Base-by-base conservation (phyloP, 2,113 vertebrate genomes). In the Pluvianellus socialis region DNA sequence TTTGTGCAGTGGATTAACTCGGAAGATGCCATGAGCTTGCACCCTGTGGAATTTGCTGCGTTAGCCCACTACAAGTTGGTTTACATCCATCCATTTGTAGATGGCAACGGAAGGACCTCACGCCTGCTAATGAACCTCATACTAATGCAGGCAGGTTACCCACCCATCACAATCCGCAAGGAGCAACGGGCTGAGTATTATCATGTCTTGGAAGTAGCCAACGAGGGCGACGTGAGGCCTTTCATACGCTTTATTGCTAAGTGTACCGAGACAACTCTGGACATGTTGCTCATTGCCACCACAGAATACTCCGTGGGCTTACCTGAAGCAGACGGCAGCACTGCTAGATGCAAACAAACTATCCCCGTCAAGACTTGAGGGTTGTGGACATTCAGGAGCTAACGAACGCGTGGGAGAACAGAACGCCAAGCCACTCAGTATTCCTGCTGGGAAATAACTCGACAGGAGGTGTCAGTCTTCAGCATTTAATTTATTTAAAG, bases 171-270 rank as follows among this genome's bases (percentile, higher is more conserved):
- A 26, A 99, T 99, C 88, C 98, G 99, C 63, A 99, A 99, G 96
- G 99, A 99, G 88, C 99, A 99, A 88, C 92, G 99, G 2, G 98
- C 99, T 0, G 99, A 99, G 95, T 99, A 99, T 38, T 99, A 99
- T 30, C 94, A 98, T 0, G 98, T 98, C 15, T 77, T 99, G 35
- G 99, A 99, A 93, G 98, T 98, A 1, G 99, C 99, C 96, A 99
- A 99, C 1, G 99, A 99, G 94, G 99, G 99, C 0, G 99, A 99
- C 0, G 99, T 99, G 27, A 96, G 99, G 62, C 99, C 99, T 2
- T 99, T 99, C 97, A 99, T 99, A 65, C 99, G 99, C 52, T 99
- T 99, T 50, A 99, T 99, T 4, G 99, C 99, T 53, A 99, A 99
- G 96, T 99, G 99, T 44, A 98, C 99, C 0, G 99, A 99, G 98